Percentiles rank a stretch among this genome's conserved stretches.
phyloP scores from a whole-genome alignment of 2,797 vertebrate species.

The Tinamus major region DNA sequence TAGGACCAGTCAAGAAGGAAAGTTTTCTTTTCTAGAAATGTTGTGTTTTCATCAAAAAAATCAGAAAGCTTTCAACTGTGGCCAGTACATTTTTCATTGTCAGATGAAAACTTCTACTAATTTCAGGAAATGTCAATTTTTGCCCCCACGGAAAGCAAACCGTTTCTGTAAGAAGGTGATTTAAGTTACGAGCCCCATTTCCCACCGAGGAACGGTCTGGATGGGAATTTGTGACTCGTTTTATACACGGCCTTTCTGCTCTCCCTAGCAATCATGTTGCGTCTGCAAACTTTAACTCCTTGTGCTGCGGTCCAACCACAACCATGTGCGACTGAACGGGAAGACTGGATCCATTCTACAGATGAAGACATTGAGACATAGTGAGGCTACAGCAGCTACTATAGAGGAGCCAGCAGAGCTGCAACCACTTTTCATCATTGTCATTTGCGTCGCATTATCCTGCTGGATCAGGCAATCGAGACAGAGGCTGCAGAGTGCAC shows the following conservation, averaged over 20 bases:
- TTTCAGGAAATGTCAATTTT: slow-evolving; percentile 20
- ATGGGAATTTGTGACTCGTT: background rate
- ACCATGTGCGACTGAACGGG: background rate
- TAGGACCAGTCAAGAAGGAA: background rate
- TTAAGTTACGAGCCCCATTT: background rate
- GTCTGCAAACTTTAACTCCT: background rate
- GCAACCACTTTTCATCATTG: background rate
- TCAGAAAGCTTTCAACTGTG: background rate
- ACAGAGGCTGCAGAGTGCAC: background rate
- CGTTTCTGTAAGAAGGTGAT: background rate
- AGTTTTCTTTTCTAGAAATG: background rate
- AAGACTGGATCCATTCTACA: background rate
- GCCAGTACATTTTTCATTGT: slow-evolving; percentile 24
- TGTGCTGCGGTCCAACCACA: background rate
- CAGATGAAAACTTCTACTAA: slow-evolving; percentile 20
- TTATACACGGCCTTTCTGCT: background rate
- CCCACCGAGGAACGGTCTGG: background rate
- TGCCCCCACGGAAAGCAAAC: background rate
- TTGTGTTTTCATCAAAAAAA: background rate
- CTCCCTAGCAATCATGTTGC: background rate
- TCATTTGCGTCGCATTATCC: background rate
- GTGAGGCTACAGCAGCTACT: background rate
- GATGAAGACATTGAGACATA: background rate
- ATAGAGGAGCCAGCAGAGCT: background rate
- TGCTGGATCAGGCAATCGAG: background rate